Evolutionary conservation across 2,797 vertebrate genomes (phyloP), one percentile per base, ranked within the genome.

Genomic region (Acanthurus leucopareius): DNA sequence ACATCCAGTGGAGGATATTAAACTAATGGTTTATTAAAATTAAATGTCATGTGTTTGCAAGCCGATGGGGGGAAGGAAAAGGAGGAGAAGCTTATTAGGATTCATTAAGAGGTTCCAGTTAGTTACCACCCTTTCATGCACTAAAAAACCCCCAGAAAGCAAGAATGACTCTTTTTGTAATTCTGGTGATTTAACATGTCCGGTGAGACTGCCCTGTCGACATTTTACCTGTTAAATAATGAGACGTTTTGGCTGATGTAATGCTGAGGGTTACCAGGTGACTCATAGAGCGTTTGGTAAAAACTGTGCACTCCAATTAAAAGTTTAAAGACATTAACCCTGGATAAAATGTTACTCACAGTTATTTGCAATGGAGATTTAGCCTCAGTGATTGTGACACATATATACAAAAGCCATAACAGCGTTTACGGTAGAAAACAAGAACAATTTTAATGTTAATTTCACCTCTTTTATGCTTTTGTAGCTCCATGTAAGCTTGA

Each of bases 11-110:
- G 60, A 86, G 75, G 68, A 87, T 80, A 88, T 88, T 80, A 80
- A 78, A 78, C 75, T 90, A 92, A 92, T 91, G 88, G 77, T 88
- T 89, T 80, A 86, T 78, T 87, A 80, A 86, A 73, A 70, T 57
- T 47, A 85, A 86, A 91, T 86, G 83, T 79, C 88, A 85, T 85
- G 82, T 79, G 79, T 87, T 76, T 59, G 75, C 58, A n/a, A 76
- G 82, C 80, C 76, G 51, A 38, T 28, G n/a, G 53, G 56, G 72
- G 60, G 58, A 64, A 52, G 28, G 56, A 69, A n/a, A 35, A 15
- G 9, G 68, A 65, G 52, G 8, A 1, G 1, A 19, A 11, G 49
- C 75, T 75, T 56, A 79, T 85, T 77, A 68, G 78, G 82, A 67
- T 73, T 89, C 63, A 86, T 89, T 85, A 82, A 16, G 32, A 47